Percentiles rank a stretch among this genome's conserved stretches.
phyloP scores from a whole-genome alignment of 1,140 invertebrate genomes.

The Heliothis subflexa region DNA sequence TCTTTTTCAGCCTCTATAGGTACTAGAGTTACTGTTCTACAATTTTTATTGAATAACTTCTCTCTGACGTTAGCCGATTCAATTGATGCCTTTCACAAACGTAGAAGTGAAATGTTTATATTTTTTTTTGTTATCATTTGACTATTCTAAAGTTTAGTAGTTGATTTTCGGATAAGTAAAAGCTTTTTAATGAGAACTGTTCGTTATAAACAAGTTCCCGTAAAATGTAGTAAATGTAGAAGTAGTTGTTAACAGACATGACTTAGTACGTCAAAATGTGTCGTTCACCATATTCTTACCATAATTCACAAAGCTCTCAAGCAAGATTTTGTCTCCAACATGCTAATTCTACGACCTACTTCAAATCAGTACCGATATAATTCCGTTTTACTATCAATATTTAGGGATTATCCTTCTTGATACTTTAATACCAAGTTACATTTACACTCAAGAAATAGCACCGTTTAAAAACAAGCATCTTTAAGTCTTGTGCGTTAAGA shows the following conservation, averaged over 20 bases:
- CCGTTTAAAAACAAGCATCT: neutral
- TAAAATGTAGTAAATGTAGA: neutral
- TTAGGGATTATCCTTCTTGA: conserved; percentile 29
- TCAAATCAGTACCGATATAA: conserved; percentile 35
- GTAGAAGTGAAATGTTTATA: too few relatives aligned
- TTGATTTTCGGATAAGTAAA: too few relatives aligned
- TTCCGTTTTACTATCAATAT: conserved; percentile 28
- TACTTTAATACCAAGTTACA: conserved; percentile 5
- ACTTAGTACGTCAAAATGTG: neutral
- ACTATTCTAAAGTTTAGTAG: too few relatives aligned
- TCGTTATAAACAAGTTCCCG: too few relatives aligned
- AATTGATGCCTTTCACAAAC: too few relatives aligned
- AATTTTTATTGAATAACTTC: neutral
- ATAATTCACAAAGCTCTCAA: conserved; percentile 24
- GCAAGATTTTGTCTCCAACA: conserved; percentile 21
- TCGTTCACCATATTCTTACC: neutral
- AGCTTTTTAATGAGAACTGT: too few relatives aligned
- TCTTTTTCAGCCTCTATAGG: neutral
- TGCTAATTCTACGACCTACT: conserved; percentile 36
- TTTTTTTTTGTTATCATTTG: too few relatives aligned
- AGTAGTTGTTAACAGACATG: neutral
- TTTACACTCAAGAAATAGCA: neutral
- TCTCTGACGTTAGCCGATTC: neutral
- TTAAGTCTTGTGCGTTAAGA: neutral
- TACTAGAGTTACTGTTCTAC: neutral